Base-by-base conservation (phyloP, 2,888 invertebrate genomes). In the Heliconius aoede region DNA sequence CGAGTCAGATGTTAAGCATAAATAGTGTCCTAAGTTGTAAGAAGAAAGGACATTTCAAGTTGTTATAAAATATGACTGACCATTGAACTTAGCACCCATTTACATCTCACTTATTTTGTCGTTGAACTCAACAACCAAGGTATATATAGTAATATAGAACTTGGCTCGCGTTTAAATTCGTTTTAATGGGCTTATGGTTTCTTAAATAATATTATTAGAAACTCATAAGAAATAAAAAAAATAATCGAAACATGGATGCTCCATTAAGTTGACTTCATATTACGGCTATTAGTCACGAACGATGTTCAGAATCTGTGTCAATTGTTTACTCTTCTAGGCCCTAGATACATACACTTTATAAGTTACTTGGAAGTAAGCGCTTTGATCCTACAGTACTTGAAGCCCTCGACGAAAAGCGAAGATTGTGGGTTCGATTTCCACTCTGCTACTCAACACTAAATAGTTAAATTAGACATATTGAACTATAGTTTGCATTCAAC, bases 281-380 rank as follows among this genome's bases (percentile, higher is more conserved):
- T 21, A 36, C 4, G 24, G 60, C 32, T 60, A 32, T 72, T 60
- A 58, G 58, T 72, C 72, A 72, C 72, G 72, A 60, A 72, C 72
- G 24, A 36, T 72, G 58, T 15, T 72, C 32, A 72, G 72, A 72
- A 72, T 72, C 24, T 72, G 72, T 72, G 72, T 72, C 72, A 72
- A 72, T 60, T 60, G 32, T 60, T 60, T 18, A 26, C 24, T 72
- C 58, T 72, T 4, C 51, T 32, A 26, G 36, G 36, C 72, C 18
- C 15, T 32, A 58, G 24, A 24, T 28, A 36, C 21, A 30, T 51
- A 55, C 24, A 69, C 69, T 71, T 58, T 9, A 32, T 58, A 24
- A 40, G 8, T 58, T 71, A n/a, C 28, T 28, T 13, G 55, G 18
- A 13, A 55, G 55, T 9, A n/a, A n/a, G n/a, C 8, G 11, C n/a